Evolutionary conservation across 2,797 vertebrate genomes (phyloP).

Genomic region (Gymnopithys bicolor): DNA sequence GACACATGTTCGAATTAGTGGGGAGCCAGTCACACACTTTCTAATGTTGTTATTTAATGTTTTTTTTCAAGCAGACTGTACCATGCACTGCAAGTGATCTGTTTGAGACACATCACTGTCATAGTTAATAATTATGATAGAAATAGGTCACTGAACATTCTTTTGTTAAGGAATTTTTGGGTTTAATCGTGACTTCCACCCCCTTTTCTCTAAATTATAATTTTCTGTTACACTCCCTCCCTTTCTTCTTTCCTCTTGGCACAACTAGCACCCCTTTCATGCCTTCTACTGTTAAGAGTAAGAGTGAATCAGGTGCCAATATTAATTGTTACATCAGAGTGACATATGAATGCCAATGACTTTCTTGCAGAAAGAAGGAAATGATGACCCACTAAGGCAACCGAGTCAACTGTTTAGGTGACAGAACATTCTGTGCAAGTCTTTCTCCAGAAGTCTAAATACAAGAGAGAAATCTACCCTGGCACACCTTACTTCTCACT

Average conservation of each 20-base stretch:
- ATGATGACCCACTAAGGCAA: background rate
- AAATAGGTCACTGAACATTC: background rate
- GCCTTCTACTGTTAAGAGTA: background rate
- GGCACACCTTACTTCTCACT: background rate
- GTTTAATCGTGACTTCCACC: background rate
- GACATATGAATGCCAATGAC: background rate
- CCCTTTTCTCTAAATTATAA: background rate
- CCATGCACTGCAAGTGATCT: accelerated
- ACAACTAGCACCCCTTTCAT: background rate
- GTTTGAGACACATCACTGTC: background rate
- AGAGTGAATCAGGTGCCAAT: background rate
- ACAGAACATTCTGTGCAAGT: background rate
- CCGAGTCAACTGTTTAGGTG: background rate
- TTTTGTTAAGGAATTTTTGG: background rate
- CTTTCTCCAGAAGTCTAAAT: background rate
- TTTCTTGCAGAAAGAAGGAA: background rate
- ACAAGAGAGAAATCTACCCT: background rate
- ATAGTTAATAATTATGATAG: background rate
- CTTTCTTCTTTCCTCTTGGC: background rate
- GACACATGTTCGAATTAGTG: background rate
- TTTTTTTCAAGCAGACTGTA: background rate
- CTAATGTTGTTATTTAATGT: background rate
- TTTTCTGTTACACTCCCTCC: background rate
- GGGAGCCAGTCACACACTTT: background rate
- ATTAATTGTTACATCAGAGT: background rate